Evolutionary conservation across 1,140 invertebrate species (phyloP), one percentile per base, ranked within the genome.

Genomic region (Habropoda laboriosa): DNA sequence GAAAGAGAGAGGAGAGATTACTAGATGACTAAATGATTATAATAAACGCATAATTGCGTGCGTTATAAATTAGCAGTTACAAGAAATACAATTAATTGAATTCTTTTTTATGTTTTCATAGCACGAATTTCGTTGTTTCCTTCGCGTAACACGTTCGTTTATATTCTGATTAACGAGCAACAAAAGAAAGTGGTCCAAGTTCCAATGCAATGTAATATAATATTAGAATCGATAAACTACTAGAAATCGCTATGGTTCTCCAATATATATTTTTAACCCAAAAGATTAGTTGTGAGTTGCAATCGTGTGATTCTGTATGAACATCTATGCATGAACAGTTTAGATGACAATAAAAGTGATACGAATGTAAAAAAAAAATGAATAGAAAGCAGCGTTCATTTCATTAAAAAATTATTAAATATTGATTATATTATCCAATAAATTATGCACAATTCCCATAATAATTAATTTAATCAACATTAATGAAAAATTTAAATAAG

Each of bases 401-500:
- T 71, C 45, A 13, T 51, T 78, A 40, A 53, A 71, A 70, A 71
- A 8, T 60, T 30, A 58, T 70, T 78, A 71, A 71, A 78, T 71
- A 71, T 47, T 30, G 24, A 60, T 71, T 71, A 49, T 18, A 38
- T 60, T 47, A 51, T 78, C 55, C 66, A 78, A 77, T 77, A 77
- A 77, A 77, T 77, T 68, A 70, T 77, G 66, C 64, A 77, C 55
- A 70, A 71, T 78, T 71, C 66, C 55, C 66, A 78, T 57, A 58
- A 35, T 61, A 60, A 66, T 66, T 75, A 75, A 75, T 75, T 66
- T 75, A 66, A 78, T 40, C 32, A 60, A 77, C 40, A 16, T 68
- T 60, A 77, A 35, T 60, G 66, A 60, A 70, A 35, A 77, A 47
- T 70, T 70, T 77, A 70, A 70, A 77, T 70, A 70, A 70, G 30